phyloP scores from a whole-genome alignment of 2,113 vertebrate species.

The Ageneiosus marmoratus region DNA sequence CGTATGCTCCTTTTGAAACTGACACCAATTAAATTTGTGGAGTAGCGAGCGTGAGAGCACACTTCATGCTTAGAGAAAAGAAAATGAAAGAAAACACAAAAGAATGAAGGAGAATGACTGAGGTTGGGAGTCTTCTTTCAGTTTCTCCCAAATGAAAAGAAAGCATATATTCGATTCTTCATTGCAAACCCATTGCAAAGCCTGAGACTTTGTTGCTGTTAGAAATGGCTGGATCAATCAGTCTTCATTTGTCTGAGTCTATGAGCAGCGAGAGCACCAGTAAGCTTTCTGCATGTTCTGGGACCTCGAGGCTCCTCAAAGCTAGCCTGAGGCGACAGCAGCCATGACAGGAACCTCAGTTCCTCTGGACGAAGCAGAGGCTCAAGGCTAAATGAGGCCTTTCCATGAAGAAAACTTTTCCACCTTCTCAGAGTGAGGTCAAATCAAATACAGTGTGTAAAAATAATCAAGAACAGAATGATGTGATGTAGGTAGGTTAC shows the following conservation, averaged over 20 bases:
- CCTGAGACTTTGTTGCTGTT: constrained; percentile 18
- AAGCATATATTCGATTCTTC: background rate
- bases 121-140: background rate
- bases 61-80: constrained; percentile 48
- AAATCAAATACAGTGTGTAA: background rate
- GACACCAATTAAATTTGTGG: constrained; percentile 65
- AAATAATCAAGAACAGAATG: background rate
- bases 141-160: background rate
- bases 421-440: background rate
- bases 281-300: constrained; percentile 39
- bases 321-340: constrained; percentile 37
- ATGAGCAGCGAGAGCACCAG: constrained; percentile 20
- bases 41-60: constrained; percentile 43
- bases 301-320: constrained; percentile 34
- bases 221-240: constrained; percentile 30
- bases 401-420: background rate
- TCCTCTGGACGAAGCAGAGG: constrained; percentile 18
- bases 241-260: constrained; percentile 38
- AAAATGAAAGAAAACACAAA: constrained; percentile 53
- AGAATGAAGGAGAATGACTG: constrained; percentile 32
- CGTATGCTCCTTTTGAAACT: constrained; percentile 59
- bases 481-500: background rate
- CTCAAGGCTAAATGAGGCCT: constrained; percentile 8
- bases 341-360: constrained; percentile 26
- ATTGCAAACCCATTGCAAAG: background rate